phyloP scores from a whole-genome alignment of 2,113 vertebrate genomes.

The Ptyas mucosa region DNA sequence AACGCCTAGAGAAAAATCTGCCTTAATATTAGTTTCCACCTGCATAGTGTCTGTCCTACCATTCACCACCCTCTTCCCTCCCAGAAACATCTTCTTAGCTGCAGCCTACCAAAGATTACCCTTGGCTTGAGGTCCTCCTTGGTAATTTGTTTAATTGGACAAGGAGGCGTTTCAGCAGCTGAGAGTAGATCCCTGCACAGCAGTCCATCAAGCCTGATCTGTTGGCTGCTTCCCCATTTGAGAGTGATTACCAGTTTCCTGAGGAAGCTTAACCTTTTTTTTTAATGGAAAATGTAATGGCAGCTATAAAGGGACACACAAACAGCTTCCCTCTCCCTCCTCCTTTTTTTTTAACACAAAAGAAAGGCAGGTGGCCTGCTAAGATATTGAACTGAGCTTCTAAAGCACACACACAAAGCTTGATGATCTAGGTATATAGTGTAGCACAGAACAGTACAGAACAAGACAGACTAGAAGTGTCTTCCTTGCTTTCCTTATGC shows the following conservation, averaged over 20 bases:
- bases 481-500: not conserved
- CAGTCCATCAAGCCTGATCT: constrained; percentile 63
- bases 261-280: constrained; percentile 44
- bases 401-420: not conserved
- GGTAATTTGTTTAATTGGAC: constrained; percentile 66
- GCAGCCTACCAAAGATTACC: constrained; percentile 38
- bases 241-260: constrained; percentile 29
- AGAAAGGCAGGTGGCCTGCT: not conserved
- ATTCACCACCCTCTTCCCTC: not conserved
- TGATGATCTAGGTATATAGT: not conserved
- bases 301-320: not conserved
- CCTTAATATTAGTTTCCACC: not conserved
- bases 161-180: constrained; percentile 41
- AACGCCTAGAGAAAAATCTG: not conserved
- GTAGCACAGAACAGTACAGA: not conserved
- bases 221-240: constrained; percentile 49
- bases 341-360: constrained; percentile 7
- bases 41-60: no score
- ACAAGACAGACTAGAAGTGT: not conserved
- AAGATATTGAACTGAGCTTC: constrained; percentile 17
- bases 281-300: constrained; percentile 40
- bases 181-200: constrained; percentile 37
- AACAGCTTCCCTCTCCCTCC: not conserved
- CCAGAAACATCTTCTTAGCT: constrained; percentile 33
- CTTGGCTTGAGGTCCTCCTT: constrained; percentile 48